Evolutionary conservation across 2,797 vertebrate species (phyloP), one percentile per base, ranked within the genome.

Genomic region (Limosa lapponica): DNA sequence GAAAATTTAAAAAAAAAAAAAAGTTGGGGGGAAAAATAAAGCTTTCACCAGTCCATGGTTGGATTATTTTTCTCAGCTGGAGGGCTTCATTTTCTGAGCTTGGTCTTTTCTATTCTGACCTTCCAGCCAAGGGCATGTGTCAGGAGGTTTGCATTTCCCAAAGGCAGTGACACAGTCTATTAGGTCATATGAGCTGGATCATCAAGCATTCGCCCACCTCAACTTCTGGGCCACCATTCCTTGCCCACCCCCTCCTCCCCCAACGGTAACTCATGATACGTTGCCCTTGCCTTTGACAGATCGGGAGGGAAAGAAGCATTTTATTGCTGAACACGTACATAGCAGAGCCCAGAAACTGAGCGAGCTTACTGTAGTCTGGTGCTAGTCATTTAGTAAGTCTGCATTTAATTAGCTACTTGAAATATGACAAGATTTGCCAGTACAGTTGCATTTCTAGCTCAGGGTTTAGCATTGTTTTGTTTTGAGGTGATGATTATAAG

Each of bases 41-140:
- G 65, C 93, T 96, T 96, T 97, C 15, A 62, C 73, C 81, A 77
- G 34, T 95, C 87, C 81, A 85, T 61, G 74, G 80, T 5, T 94
- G 81, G 95, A 85, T 97, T 98, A 89, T 96, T 98, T 97, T 95
- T 97, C 88, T 96, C 91, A 92, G 89, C 89, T 80, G 36, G 77
- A 97, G 69, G 87, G 87, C 94, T 97, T 87, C 70, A 70, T 95
- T 97, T 96, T 92, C 91, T 78, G 91, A 96, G 65, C 78, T 84
- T 95, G 93, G 93, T 82, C 67, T 96, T 97, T 97, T 97, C 92
- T 95, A 27, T 92, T 90, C 90, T 97, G 97, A 98, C 97, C 97
- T 98, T 97, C 93, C 46, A 94, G 89, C 96, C 90, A 95, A 97
- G 96, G 97, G 95, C 90, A 72, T 75, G 79, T 96, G 93, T 93